Conservation (phyloP, 2,888 invertebrate genomes). For the Linnaemya tessellans region DNA sequence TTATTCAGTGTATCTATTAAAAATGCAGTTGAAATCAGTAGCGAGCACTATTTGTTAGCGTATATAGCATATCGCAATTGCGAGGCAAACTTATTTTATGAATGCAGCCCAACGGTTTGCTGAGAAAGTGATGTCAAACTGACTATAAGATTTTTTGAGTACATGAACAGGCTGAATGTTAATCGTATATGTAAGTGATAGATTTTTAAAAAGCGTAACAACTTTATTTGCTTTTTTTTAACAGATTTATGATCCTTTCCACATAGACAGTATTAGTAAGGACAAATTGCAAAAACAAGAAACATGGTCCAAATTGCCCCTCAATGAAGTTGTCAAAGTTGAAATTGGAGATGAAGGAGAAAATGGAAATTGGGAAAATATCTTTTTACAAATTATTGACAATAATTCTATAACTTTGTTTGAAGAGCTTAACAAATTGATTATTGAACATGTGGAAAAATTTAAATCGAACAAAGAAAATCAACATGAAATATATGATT, state of each 20-base stretch:
- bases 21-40: too few relatives aligned
- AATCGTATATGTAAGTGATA: neutral
- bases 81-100: neutral
- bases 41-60: too few relatives aligned
- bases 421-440: constrained; percentile 64
- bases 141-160: neutral
- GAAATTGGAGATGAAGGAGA: constrained; percentile 74
- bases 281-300: constrained; percentile 55
- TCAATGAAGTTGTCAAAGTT: constrained; percentile 72
- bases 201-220: neutral
- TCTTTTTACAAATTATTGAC: constrained; percentile 73
- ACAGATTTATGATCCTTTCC: constrained; percentile 70
- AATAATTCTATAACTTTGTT: constrained; percentile 60
- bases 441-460: constrained; percentile 59
- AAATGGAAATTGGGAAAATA: constrained; percentile 74
- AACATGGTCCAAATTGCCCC: constrained; percentile 66
- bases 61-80: too few relatives aligned
- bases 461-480: constrained; percentile 47
- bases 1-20: too few relatives aligned
- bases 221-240: neutral
- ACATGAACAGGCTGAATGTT: neutral
- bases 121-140: neutral
- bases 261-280: neutral
- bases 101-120: neutral
- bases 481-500: constrained; percentile 43